Evolutionary conservation across 2,797 vertebrate genomes (phyloP).

Genomic region (Enteromius radiatus): DNA sequence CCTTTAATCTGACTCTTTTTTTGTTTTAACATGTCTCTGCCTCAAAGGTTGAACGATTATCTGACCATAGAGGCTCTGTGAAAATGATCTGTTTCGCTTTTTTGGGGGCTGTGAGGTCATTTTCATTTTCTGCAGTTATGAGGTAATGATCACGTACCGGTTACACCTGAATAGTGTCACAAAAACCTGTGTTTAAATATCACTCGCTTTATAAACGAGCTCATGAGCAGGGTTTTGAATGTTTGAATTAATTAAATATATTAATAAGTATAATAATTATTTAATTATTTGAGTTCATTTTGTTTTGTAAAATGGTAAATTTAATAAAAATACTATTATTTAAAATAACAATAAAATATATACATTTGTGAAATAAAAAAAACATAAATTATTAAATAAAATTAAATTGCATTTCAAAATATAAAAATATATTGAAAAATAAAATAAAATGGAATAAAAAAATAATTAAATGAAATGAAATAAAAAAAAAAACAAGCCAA

Average conservation of each 20-base stretch:
- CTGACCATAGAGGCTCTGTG: conserved; percentile 4
- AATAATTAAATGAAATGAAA: too few species aligned
- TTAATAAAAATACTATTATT: neutral
- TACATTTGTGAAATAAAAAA: neutral
- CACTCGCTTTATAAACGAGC: neutral
- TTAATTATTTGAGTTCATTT: neutral
- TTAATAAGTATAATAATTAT: neutral
- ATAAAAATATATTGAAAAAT: neutral
- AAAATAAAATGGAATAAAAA: conserved; percentile 56
- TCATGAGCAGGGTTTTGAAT: neutral
- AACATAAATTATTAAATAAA: neutral
- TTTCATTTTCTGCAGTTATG: conserved; percentile 64
- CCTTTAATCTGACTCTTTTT: neutral
- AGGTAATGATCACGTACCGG: conserved; percentile 64
- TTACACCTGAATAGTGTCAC: conserved; percentile 12
- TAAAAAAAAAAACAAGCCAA: conserved; percentile 71
- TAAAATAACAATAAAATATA: neutral
- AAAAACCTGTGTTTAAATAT: neutral
- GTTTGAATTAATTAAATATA: too few species aligned
- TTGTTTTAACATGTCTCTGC: conserved; percentile 17
- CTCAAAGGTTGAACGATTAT: conserved; percentile 14
- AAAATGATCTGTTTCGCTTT: conserved; percentile 27
- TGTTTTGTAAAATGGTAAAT: neutral
- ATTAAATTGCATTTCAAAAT: conserved; percentile 40
- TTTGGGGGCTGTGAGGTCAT: conserved; percentile 57